Base-by-base conservation (phyloP, 2,888 invertebrate species). In the Cantharis rustica region DNA sequence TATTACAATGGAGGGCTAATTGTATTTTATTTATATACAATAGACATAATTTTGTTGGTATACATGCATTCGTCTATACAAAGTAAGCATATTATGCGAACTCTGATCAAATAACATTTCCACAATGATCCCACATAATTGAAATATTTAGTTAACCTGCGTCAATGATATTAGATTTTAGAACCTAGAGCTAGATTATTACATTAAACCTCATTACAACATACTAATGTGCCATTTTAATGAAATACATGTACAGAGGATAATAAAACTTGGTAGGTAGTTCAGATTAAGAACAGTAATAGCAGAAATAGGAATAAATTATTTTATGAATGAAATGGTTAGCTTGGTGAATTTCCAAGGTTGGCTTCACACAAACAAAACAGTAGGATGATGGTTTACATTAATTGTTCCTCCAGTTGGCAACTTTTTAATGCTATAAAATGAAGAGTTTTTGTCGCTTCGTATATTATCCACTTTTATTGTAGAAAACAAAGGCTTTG, bases 361-460 rank as follows among this genome's bases (percentile, higher is more conserved):
- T 75, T 75, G 72, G 77, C 72, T 77, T 72, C 77, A 75, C 77
- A 75, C 75, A 75, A 72, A 77, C 77, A 75, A 77, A 77, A 77
- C 77, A 69, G 72, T 61, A 70, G 75, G 75, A 78, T 76, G 74
- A 23, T 74, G 76, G 78, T 75, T 75, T 72, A 73, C 74, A 74
- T 73, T 75, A 71, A 78, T 76, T 78, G 78, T 75, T 76, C 75
- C 71, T 74, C 71, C 68, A 72, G 73, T 69, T 69, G 71, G 72
- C 71, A 75, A 75, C 71, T 79, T 79, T 79, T 79, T 79, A 76
- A 79, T 75, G 79, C 75, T 79, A 76, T 79, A 76, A 79, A 79
- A 76, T 79, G 75, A 76, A 72, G 73, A 68, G 68, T 63, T 73
- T 76, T 76, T 77, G 68, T 72, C 74, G 75, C 72, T 72, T 75